Evolutionary conservation across 1,140 invertebrate genomes (phyloP), one percentile per base, ranked within the genome.

Genomic region (Cyclargus thomasi): DNA sequence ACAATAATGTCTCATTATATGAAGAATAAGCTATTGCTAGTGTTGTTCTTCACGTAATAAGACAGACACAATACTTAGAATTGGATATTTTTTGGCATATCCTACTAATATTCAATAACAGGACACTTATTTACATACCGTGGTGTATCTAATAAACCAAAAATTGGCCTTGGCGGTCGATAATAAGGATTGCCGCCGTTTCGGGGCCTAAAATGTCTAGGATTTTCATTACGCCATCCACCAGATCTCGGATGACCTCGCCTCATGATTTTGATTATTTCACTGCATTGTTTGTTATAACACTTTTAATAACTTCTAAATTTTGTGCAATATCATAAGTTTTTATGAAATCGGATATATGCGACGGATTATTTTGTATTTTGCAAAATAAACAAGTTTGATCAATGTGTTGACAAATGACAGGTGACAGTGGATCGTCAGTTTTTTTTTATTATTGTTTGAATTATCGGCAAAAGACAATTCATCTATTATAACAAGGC

Each of bases 191-290:
- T 74, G 39, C 80, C 82, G 66, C 80, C 80, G 72, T 72, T 73
- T 80, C 83, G 78, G 36, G 85, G 78, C 67, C 85, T 85, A 69
- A 80, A 87, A 74, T 85, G 82, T 69, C 86, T 83, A 16, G 79
- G 79, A 77, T 82, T 82, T 77, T 87, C 87, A 81, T 72, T 83
- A 74, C 87, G 80, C 87, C 87, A 90, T 80, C 83, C 85, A 72
- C 83, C 83, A 67, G 79, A 78, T 71, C 82, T 79, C 59, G 80
- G 64, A 72, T 86, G 85, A 88, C 87, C 85, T 85, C 87, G 85
- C 67, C 85, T 80, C 87, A 90, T 90, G 71, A 70, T 88, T 47
- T 16, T 16, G 39, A 70, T 66, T 67, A 77, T 64, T 63, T 82
- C 79, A 82, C 35, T 74, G 65, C 79, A 84, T 77, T 57, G 35